phyloP scores from a whole-genome alignment of 2,797 vertebrate species.

The Gymnocypris eckloni region DNA sequence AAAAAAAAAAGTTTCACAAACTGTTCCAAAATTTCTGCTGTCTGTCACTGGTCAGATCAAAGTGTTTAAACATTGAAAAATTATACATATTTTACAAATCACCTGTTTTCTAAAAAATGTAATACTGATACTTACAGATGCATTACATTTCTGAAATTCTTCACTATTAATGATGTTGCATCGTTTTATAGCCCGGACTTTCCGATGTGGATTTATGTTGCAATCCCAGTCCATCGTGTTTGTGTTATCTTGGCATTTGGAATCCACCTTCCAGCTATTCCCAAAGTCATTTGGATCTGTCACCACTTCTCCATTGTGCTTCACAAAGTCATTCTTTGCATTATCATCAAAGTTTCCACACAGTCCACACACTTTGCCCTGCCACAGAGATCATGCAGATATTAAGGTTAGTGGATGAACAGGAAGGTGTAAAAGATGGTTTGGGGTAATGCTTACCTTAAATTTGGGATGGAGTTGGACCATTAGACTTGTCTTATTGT shows the following conservation, averaged over 20 bases:
- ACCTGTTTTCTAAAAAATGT: too few species aligned
- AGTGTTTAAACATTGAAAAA: background rate
- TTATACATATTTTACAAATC: background rate
- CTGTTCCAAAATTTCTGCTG: background rate
- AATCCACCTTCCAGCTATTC: conserved; percentile 84
- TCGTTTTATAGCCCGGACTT: conserved; percentile 82
- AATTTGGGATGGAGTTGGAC: conserved; percentile 82
- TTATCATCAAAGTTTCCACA: conserved; percentile 88
- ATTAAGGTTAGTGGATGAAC: background rate
- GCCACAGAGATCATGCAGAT: background rate
- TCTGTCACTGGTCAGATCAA: background rate
- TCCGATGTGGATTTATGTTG: conserved; percentile 73
- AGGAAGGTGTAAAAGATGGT: background rate
- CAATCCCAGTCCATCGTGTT: conserved; percentile 70
- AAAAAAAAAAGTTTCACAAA: background rate
- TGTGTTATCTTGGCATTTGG: conserved; percentile 70
- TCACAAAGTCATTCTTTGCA: conserved; percentile 84
- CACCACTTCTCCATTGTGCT: conserved; percentile 79
- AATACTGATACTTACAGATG: conserved; percentile 72
- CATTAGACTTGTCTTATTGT: conserved; percentile 87
- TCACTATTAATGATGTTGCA: conserved; percentile 83
- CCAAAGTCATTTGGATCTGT: conserved; percentile 79
- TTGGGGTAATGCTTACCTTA: conserved; percentile 74
- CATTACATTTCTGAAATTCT: conserved; percentile 79
- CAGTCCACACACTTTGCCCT: conserved; percentile 87